phyloP scores from a whole-genome alignment of 2,113 vertebrate species.

The Tautogolabrus adspersus region DNA sequence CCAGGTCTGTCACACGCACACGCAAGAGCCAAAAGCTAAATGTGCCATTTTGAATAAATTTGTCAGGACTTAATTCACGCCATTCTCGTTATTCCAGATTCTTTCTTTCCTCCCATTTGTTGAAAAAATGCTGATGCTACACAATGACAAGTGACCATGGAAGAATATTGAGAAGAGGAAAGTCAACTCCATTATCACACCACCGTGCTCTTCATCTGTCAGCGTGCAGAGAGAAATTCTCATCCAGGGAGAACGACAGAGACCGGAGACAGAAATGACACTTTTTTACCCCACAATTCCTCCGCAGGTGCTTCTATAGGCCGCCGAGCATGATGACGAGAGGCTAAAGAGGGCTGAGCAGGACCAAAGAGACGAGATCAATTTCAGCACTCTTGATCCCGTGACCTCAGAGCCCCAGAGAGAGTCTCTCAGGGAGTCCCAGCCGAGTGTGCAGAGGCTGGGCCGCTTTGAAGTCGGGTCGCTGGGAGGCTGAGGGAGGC shows the following conservation, averaged over 20 bases:
- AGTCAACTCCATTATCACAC: slow-evolving; percentile 38
- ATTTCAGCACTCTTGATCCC: slow-evolving; percentile 83
- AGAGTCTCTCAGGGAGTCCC: slow-evolving; percentile 77
- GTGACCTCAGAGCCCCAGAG: slow-evolving; percentile 66
- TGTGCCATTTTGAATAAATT: slow-evolving; percentile 26
- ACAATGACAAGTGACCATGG: slow-evolving; percentile 53
- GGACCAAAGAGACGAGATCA: slow-evolving; percentile 75
- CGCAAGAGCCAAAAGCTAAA: slow-evolving; percentile 35
- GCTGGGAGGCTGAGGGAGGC: slow-evolving; percentile 55
- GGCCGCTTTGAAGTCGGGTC: slow-evolving; percentile 72
- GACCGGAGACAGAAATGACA: slow-evolving; percentile 32
- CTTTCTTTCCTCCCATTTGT: slow-evolving; percentile 27
- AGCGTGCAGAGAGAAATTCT: slow-evolving; percentile 34
- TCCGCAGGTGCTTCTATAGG: slow-evolving; percentile 61
- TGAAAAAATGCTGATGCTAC: not conserved
- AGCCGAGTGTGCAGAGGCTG: slow-evolving; percentile 50
- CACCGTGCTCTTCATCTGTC: slow-evolving; percentile 46
- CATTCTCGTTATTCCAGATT: slow-evolving; percentile 22
- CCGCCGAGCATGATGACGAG: slow-evolving; percentile 56
- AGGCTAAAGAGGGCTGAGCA: slow-evolving; percentile 70
- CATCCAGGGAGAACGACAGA: slow-evolving; percentile 20
- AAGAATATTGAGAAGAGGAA: slow-evolving; percentile 30
- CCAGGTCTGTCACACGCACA: not conserved
- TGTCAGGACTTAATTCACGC: slow-evolving; percentile 50
- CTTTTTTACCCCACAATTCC: slow-evolving; percentile 3